Evolutionary conservation across 35 echinoderm and acorn worm species (phyloP), one percentile per base, ranked within the genome.

Genomic region (Ptychodera flava): DNA sequence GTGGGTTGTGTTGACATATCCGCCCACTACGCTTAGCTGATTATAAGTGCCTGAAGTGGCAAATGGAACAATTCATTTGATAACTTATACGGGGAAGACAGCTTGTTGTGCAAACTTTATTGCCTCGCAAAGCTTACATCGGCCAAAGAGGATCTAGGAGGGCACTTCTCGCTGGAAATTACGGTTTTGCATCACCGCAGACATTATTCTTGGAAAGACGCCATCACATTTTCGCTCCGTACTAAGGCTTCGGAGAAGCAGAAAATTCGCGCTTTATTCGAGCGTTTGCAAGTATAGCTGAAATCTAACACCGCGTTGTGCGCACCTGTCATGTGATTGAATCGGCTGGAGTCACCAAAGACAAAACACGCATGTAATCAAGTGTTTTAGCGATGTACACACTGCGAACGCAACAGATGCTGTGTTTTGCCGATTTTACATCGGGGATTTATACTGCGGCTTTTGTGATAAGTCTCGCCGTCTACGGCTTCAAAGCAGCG

Each of bases 61-160:
- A 64, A 64, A 64, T 64, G 45, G 45, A 64, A 64, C 45, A 64
- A 64, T 64, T 64, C 45, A 64, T 64, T 64, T 64, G 45, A 64
- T 12, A 64, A 64, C 45, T 64, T 64, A 64, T 22, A 64, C 45
- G 45, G 45, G 45, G 45, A 64, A 64, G 45, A 64, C 45, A 64
- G 45, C 45, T 22, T 64, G 45, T 64, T 64, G 45, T 64, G 6
- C 45, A 64, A 64, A 64, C 45, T 64, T 64, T 64, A 64, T 64
- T 64, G 45, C 45, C 45, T 64, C 45, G 45, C 45, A 6, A 64
- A 64, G 45, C 45, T 64, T 6, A 64, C 45, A 64, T 64, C 45
- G 45, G 22, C 22, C 6, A 64, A 6, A 64, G 45, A n/a, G n/a
- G n/a, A n/a, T n/a, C n/a, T n/a, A n/a, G n/a, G n/a, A n/a, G n/a